Percentiles rank a stretch among this genome's conserved stretches.
These are phyloP conservation scores for Sycophila texana DNA, from an alignment of 2,888 invertebrate species.

Conservation along the genomic window DNA sequence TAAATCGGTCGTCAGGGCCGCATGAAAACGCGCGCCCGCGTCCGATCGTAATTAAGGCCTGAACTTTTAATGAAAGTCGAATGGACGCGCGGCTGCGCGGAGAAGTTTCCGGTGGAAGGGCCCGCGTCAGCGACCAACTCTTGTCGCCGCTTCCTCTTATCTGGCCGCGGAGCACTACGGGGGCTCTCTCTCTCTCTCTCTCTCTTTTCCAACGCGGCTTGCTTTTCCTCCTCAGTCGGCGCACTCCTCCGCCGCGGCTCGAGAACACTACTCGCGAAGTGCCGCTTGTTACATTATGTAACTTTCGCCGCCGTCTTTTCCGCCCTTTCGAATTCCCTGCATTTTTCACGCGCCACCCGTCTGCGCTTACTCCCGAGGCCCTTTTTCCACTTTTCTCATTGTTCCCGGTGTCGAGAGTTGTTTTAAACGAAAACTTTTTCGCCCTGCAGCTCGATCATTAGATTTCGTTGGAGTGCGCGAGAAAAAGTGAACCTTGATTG, in stretches of 20 bases:
- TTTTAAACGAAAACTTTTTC: too few species aligned
- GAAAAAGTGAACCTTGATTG: too few species aligned
- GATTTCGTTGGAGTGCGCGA: too few species aligned
- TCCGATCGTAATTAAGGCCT: conserved; percentile 60
- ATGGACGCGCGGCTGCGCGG: conserved; percentile 26
- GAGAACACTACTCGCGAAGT: not conserved
- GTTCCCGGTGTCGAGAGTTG: not conserved
- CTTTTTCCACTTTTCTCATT: not conserved
- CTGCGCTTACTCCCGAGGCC: not conserved
- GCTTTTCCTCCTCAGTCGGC: not conserved
- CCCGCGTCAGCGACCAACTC: conserved; percentile 42
- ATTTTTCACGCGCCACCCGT: not conserved
- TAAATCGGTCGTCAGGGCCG: conserved; percentile 40
- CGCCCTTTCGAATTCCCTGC: not conserved
- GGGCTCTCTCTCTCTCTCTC: not conserved
- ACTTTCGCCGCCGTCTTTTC: not conserved
- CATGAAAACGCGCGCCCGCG: not conserved
- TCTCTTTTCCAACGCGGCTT: not conserved
- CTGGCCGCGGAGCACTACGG: not conserved
- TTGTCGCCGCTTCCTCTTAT: conserved; percentile 10
- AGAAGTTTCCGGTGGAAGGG: conserved; percentile 15
- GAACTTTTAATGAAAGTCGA: conserved; percentile 60
- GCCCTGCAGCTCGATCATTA: too few species aligned
- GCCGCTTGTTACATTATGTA: conserved; percentile 11
- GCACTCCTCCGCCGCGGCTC: not conserved